phyloP scores from a whole-genome alignment of 2,797 vertebrate species.

The Schizopygopsis malacanthus region DNA sequence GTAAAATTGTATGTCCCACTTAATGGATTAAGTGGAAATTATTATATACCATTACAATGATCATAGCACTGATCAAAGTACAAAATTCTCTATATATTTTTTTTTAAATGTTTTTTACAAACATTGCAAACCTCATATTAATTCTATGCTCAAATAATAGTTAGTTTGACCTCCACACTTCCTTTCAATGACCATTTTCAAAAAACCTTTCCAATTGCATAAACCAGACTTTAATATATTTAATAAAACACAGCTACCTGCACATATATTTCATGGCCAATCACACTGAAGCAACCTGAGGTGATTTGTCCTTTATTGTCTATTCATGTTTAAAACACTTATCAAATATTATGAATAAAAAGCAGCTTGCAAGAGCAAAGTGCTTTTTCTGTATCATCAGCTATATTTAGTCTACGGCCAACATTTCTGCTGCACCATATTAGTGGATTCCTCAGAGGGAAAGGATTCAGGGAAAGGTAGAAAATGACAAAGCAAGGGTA shows the following conservation, averaged over 20 bases:
- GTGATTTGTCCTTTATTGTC: neutral
- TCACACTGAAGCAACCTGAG: neutral
- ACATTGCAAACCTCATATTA: neutral
- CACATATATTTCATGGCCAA: slow-evolving; percentile 1
- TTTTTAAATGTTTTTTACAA: neutral
- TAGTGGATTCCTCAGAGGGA: slow-evolving; percentile 30
- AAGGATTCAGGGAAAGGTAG: slow-evolving; percentile 29
- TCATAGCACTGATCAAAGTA: neutral
- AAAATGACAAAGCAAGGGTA: slow-evolving; percentile 53
- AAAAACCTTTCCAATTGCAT: neutral
- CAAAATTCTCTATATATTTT: too few species aligned
- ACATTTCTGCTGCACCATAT: slow-evolving; percentile 26
- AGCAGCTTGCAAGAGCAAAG: neutral
- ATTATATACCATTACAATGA: neutral
- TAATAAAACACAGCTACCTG: neutral
- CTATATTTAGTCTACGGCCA: slow-evolving; percentile 40
- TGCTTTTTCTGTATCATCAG: slow-evolving; percentile 24
- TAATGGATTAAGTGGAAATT: too few species aligned
- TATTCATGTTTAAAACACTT: slow-evolving; percentile 14
- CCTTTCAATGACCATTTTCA: neutral
- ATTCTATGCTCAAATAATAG: neutral
- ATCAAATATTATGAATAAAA: slow-evolving; percentile 30
- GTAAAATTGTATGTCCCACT: too few species aligned
- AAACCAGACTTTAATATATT: neutral
- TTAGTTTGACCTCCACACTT: neutral